Base-by-base conservation (phyloP, 2,113 vertebrate species). In the Candoia aspera region DNA sequence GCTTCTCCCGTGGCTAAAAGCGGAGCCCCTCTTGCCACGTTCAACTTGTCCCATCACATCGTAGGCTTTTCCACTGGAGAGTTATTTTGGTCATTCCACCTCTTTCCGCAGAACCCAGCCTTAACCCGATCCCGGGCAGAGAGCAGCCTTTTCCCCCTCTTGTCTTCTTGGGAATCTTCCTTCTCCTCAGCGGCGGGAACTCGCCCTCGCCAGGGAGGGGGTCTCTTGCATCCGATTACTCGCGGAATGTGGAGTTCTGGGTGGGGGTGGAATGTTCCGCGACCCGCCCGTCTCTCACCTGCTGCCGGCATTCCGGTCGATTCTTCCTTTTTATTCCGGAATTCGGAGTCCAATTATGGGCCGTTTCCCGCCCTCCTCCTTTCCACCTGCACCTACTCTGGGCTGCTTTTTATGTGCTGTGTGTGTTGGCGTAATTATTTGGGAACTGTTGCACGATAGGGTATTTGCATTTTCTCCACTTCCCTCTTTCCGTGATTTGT, bases 401-500 rank as follows among this genome's bases (percentile, higher is more conserved):
- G 86, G 15, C 1, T 46, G n/a, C 15, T 73, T n/a, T 64, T 68
- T 83, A 4, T 54, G 73, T 4, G 37, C 49, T 12, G 17, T 53
- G 15, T 68, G 86, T 19, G 91, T 88, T 33, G 53, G 6, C 19
- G 15, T 90, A 53, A 86, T n/a, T n/a, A 3, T 62, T 86, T 19
- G 23, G 90, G 57, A 89, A 73, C 90, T 89, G 86, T 86, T 92
- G 87, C 91, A 57, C 62, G 73, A 62, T 29, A n/a, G 33, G 26
- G 54, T 19, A 57, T 90, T 33, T 68, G 86, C 57, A 24, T 84
- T 29, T 23, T 46, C n/a, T 91, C 68, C 33, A 13, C 33, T 26
- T 57, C 21, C 5, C 42, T 9, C 11, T 64, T 46, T 11, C 37
- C 42, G 37, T 9, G 86, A 57, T 33, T 88, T 88, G n/a, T 55